Evolutionary conservation across 2,113 vertebrate species (phyloP).

Genomic region (Gymnocephalus cernua): DNA sequence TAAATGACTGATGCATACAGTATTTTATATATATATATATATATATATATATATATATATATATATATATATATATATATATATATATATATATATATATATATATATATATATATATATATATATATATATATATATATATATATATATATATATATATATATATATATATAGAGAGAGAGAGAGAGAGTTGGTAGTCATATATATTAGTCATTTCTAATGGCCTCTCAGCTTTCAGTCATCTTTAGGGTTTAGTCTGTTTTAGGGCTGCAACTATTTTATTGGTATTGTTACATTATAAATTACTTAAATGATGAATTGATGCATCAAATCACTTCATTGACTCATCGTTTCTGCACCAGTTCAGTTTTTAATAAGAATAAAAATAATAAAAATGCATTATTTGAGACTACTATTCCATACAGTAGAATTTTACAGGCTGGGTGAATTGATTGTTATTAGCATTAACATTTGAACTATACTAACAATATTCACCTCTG

Average conservation of each 20-base stretch:
- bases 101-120: neutral
- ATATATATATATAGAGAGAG: neutral
- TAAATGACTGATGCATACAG: neutral
- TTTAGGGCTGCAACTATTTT: neutral
- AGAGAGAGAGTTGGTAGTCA: no score
- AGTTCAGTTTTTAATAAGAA: neutral
- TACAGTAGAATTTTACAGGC: neutral
- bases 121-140: neutral
- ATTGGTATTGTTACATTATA: neutral
- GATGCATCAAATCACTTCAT: neutral
- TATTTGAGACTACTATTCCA: neutral
- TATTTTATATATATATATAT: neutral
- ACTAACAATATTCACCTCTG: neutral
- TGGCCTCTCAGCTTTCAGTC: neutral
- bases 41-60: neutral
- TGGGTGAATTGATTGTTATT: neutral
- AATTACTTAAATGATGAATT: neutral
- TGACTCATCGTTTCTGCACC: neutral
- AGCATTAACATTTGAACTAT: neutral
- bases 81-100: neutral
- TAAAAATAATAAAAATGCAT: neutral
- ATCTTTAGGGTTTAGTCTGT: neutral
- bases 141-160: neutral
- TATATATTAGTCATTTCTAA: conserved; percentile 5
- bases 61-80: neutral